Evolutionary conservation across 1,140 invertebrate genomes (phyloP).

Genomic region (Thrips palmi): DNA sequence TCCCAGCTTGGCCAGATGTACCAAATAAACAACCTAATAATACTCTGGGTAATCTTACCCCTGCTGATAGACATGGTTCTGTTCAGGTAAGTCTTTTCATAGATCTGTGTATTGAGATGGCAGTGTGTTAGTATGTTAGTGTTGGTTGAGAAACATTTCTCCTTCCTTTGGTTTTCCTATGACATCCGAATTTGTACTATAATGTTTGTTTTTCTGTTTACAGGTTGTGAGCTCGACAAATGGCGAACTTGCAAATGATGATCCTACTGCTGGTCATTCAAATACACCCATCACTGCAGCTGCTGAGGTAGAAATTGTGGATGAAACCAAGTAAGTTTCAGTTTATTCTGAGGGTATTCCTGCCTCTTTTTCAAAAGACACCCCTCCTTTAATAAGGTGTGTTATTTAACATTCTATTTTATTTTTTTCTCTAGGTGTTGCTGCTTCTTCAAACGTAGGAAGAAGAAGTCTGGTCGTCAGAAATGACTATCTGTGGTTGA

Average conservation of each 20-base stretch:
- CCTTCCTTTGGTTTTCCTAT: not conserved
- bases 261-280: conserved; percentile 87
- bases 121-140: conserved; percentile 1
- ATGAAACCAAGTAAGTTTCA: conserved; percentile 62
- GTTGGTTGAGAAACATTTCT: not conserved
- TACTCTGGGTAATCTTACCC: conserved; percentile 51
- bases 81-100: conserved; percentile 54
- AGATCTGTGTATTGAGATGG: not conserved
- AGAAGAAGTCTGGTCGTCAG: conserved; percentile 74
- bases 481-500: conserved; percentile 50
- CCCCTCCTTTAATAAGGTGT: not conserved
- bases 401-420: conserved; percentile 1
- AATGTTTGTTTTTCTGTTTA: conserved; percentile 22
- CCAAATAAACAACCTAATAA: conserved; percentile 35
- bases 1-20: conserved; percentile 39
- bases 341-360: not conserved
- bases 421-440: conserved; percentile 65
- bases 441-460: conserved; percentile 92
- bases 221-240: conserved; percentile 96
- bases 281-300: conserved; percentile 88
- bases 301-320: conserved; percentile 80
- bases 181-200: not conserved
- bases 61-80: conserved; percentile 83
- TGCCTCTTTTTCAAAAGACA: not conserved
- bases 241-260: conserved; percentile 85